phyloP scores from a whole-genome alignment of 2,888 invertebrate species.

The Imbricaverruca yamaguchii region DNA sequence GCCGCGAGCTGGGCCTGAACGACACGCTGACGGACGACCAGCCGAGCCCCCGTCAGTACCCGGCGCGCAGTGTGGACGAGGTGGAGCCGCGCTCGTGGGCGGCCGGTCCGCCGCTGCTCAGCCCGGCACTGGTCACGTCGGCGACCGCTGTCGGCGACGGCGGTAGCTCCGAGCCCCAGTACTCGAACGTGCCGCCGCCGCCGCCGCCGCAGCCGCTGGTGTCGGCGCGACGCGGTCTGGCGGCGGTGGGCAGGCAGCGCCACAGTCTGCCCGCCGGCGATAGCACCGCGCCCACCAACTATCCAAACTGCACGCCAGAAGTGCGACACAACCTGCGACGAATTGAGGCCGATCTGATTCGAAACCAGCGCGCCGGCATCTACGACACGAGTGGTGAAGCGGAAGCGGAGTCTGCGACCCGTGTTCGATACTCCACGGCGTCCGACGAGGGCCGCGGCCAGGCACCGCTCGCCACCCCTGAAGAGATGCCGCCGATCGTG shows the following conservation, averaged over 20 bases:
- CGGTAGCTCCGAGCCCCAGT: neutral
- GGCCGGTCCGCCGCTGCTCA: neutral
- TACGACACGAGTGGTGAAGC: conserved; percentile 16
- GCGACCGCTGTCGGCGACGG: neutral
- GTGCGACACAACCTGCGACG: neutral
- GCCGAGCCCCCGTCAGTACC: neutral
- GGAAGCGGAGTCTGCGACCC: neutral
- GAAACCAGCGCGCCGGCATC: conserved; percentile 10
- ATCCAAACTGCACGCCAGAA: conserved; percentile 16
- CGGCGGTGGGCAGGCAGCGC: neutral
- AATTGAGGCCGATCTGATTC: neutral
- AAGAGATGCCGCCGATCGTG: neutral
- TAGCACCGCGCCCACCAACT: neutral
- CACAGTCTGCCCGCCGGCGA: neutral
- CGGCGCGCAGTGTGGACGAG: neutral
- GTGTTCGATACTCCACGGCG: too few relatives aligned
- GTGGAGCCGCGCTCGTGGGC: neutral
- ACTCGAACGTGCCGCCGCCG: neutral
- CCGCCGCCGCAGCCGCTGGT: neutral
- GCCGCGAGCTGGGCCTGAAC: conserved; percentile 13
- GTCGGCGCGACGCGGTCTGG: neutral
- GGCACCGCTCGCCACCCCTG: neutral
- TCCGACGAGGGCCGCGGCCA: neutral
- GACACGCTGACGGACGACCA: conserved; percentile 4
- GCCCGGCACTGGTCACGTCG: neutral